phyloP scores from a whole-genome alignment of 2,113 vertebrate genomes.

The Seriola quinqueradiata region DNA sequence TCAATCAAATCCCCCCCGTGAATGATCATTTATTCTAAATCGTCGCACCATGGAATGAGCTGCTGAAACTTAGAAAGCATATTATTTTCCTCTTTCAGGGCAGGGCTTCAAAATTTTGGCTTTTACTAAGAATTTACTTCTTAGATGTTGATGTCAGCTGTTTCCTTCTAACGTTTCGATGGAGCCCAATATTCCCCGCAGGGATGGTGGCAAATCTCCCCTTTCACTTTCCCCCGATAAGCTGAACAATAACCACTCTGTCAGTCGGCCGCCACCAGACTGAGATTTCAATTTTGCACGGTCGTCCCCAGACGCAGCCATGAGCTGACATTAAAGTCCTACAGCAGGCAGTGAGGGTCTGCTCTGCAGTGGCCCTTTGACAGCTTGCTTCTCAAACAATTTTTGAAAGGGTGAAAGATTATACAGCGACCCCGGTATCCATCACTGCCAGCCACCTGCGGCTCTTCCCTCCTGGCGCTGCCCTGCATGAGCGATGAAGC shows the following conservation, averaged over 20 bases:
- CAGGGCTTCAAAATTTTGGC: slow-evolving; percentile 9
- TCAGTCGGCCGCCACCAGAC: slow-evolving; percentile 28
- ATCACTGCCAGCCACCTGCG: slow-evolving; percentile 73
- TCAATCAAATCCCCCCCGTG: slow-evolving; percentile 28
- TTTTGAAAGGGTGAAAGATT: slow-evolving; percentile 76
- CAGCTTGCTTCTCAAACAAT: slow-evolving; percentile 68
- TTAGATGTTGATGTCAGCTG: slow-evolving; percentile 46
- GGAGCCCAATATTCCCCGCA: slow-evolving; percentile 22
- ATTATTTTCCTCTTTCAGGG: not conserved
- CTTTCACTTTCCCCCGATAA: slow-evolving; percentile 47
- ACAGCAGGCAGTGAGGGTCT: slow-evolving; percentile 30
- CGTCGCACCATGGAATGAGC: not conserved
- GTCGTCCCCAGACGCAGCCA: slow-evolving; percentile 49
- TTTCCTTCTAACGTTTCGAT: slow-evolving; percentile 40
- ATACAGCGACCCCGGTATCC: slow-evolving; percentile 50
- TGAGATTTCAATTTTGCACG: slow-evolving; percentile 66
- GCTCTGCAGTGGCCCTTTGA: slow-evolving; percentile 63
- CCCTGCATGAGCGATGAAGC: slow-evolving; percentile 63
- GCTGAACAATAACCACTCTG: slow-evolving; percentile 59
- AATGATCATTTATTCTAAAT: slow-evolving; percentile 33
- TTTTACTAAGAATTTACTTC: slow-evolving; percentile 22
- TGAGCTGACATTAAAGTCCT: slow-evolving; percentile 61
- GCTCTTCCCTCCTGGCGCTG: slow-evolving; percentile 31
- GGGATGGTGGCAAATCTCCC: slow-evolving; percentile 23
- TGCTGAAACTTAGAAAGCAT: not conserved